Evolutionary conservation across 2,888 invertebrate genomes (phyloP).

Genomic region (Megaustenia siamemsis): DNA sequence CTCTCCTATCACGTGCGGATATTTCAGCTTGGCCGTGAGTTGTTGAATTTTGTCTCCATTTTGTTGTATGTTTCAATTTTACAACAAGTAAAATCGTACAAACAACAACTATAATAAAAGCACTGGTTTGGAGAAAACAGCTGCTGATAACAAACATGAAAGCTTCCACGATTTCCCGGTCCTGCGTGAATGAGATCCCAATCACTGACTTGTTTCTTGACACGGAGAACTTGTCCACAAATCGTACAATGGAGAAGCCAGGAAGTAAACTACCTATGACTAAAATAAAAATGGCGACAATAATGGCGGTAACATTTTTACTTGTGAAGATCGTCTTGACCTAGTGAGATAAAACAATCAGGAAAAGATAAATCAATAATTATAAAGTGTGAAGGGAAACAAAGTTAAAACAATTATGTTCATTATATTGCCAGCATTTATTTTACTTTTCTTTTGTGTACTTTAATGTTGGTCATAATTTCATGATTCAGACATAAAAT

Average conservation of each 20-base stretch:
- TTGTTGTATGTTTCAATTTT: neutral
- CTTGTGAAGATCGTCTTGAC: neutral
- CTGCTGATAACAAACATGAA: neutral
- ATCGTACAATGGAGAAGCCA: neutral
- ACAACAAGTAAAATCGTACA: neutral
- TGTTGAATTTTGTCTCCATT: neutral
- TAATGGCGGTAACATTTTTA: neutral
- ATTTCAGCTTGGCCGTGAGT: neutral
- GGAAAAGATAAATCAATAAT: too few species aligned
- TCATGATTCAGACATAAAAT: too few species aligned
- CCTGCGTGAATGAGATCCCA: neutral
- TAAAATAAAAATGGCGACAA: neutral
- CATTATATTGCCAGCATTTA: too few species aligned
- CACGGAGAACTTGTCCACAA: neutral
- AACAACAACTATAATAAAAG: neutral
- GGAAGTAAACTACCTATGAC: neutral
- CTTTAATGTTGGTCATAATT: too few species aligned
- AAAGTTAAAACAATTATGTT: too few species aligned
- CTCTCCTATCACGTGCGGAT: slow-evolving; percentile 16
- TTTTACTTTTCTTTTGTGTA: too few species aligned
- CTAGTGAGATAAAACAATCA: too few species aligned
- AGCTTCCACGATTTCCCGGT: neutral
- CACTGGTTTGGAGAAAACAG: neutral
- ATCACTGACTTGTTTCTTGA: neutral
- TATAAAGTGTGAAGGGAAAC: too few species aligned